phyloP scores from a whole-genome alignment of 2,888 invertebrate species.

The Allolobophora icterica region DNA sequence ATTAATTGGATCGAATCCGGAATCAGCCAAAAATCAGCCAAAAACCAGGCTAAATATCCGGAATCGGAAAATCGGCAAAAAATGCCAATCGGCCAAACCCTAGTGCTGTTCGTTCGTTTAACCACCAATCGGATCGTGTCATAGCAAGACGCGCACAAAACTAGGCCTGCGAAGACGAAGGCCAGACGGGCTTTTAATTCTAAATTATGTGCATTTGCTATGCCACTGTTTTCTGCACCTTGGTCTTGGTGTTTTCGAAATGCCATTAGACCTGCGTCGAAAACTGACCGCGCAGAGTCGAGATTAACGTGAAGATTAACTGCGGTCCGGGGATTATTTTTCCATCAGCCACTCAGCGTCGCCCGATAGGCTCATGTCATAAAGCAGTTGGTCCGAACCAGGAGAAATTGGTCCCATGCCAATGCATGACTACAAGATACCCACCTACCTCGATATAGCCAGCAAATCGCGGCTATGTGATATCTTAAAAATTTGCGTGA shows the following conservation, averaged over 20 bases:
- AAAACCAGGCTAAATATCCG: too few relatives aligned
- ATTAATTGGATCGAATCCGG: too few relatives aligned
- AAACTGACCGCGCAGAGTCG: neutral
- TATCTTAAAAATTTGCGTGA: neutral
- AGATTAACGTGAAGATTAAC: neutral
- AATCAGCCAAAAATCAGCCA: too few relatives aligned
- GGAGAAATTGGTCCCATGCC: neutral
- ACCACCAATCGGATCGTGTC: too few relatives aligned
- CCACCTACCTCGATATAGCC: neutral
- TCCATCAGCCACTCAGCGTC: neutral
- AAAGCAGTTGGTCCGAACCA: neutral
- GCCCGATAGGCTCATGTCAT: neutral
- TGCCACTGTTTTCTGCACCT: neutral
- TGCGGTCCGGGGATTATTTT: neutral
- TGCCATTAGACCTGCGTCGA: constrained; percentile 1
- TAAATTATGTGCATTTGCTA: neutral
- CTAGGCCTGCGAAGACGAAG: neutral
- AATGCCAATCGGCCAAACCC: too few relatives aligned
- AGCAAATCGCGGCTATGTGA: neutral
- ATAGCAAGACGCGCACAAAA: neutral
- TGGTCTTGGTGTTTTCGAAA: neutral
- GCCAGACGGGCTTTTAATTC: neutral
- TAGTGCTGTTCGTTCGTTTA: too few relatives aligned
- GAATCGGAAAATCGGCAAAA: too few relatives aligned
- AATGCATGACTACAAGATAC: neutral